These are phyloP conservation scores for Cydia amplana DNA, from an alignment of 1,140 invertebrate species.

Conservation along the genomic window DNA sequence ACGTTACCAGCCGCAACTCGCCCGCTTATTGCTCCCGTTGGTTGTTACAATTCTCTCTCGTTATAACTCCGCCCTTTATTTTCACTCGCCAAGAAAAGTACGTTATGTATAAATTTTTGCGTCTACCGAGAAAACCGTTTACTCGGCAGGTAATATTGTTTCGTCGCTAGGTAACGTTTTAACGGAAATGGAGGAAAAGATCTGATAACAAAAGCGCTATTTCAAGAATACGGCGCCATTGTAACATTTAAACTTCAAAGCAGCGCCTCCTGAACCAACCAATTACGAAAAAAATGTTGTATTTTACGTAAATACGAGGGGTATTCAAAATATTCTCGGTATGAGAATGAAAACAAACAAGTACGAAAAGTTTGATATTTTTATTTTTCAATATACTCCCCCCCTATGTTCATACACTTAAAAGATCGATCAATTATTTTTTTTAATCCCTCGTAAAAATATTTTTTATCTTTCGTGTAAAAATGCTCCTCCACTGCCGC, in stretches of 20 bases:
- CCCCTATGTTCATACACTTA: too few relatives aligned
- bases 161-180: slow-evolving; percentile 19
- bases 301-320: neutral
- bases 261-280: neutral
- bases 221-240: slow-evolving; percentile 7
- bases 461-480: too few relatives aligned
- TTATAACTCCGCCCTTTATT: slow-evolving; percentile 36
- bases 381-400: too few relatives aligned
- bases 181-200: slow-evolving; percentile 16
- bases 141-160: slow-evolving; percentile 21
- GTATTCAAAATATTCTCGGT: too few relatives aligned
- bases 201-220: slow-evolving; percentile 11
- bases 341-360: too few relatives aligned
- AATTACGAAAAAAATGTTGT: neutral
- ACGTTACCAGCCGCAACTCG: slow-evolving; percentile 41
- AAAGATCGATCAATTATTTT: too few relatives aligned
- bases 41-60: slow-evolving; percentile 40
- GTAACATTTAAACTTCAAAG: slow-evolving; percentile 22
- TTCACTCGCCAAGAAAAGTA: slow-evolving; percentile 28
- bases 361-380: too few relatives aligned
- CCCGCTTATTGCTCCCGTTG: slow-evolving; percentile 45
- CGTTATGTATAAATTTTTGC: slow-evolving; percentile 27
- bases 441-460: too few relatives aligned
- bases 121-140: slow-evolving; percentile 10
- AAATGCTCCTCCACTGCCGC: too few relatives aligned